Conservation (phyloP, 1,140 invertebrate species). For the Sarcophaga peregrina region DNA sequence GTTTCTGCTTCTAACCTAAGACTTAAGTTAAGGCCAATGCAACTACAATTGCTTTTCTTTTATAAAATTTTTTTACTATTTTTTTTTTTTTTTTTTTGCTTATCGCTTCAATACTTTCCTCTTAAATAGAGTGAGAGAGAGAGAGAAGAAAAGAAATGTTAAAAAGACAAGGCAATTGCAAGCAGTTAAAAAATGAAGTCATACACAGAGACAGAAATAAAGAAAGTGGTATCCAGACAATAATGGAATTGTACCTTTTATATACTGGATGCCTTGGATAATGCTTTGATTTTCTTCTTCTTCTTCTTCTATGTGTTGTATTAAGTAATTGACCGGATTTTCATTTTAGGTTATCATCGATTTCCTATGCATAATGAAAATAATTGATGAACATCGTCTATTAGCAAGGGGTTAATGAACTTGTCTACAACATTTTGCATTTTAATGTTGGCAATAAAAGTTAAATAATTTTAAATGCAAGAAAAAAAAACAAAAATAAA, state of each 20-base stretch:
- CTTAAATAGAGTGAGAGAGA: background rate
- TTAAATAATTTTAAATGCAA: no score
- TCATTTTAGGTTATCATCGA: background rate
- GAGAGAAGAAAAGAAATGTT: background rate
- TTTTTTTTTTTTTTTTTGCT: no score
- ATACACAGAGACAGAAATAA: background rate
- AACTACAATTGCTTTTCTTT: background rate
- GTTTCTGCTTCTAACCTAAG: background rate
- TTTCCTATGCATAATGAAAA: background rate
- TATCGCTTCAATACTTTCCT: background rate
- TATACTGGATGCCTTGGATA: background rate
- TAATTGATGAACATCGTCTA: background rate
- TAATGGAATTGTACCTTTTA: background rate
- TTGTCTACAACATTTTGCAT: background rate
- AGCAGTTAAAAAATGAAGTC: background rate
- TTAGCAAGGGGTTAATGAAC: slow-evolving; percentile 6
- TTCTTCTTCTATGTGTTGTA: background rate
- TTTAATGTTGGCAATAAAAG: no score
- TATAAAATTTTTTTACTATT: background rate
- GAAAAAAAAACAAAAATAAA: no score
- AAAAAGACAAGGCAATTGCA: background rate
- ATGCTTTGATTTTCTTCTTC: slow-evolving; percentile 10
- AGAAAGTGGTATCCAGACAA: background rate
- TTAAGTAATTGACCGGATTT: slow-evolving; percentile 19
- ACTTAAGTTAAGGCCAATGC: background rate